Conservation (phyloP, 2,113 vertebrate genomes). For the Entomyzon cyanotis region DNA sequence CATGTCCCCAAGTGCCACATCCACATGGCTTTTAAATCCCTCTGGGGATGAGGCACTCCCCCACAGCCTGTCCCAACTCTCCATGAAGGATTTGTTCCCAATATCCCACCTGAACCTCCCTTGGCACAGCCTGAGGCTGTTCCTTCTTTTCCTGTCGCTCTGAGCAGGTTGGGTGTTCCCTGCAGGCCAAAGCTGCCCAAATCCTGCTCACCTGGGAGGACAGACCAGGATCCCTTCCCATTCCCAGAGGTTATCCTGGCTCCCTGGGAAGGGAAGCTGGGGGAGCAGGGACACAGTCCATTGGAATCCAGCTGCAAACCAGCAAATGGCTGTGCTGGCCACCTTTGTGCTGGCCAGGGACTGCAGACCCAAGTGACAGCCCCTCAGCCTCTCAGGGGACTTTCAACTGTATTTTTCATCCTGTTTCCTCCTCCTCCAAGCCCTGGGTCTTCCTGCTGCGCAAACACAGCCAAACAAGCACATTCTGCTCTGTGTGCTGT, state of each 20-base stretch:
- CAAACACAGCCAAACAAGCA: background rate
- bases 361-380: background rate
- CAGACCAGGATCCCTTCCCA: accelerated
- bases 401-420: background rate
- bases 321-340: too few relatives aligned
- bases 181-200: background rate
- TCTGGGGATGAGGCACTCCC: background rate
- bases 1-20: too few relatives aligned
- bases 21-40: background rate
- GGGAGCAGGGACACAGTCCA: background rate
- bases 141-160: background rate
- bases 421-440: background rate
- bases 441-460: background rate
- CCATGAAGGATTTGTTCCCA: background rate
- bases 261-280: accelerated
- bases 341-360: background rate
- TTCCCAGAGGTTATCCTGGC: background rate
- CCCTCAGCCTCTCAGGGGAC: background rate
- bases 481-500: background rate
- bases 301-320: background rate
- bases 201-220: background rate
- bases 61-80: background rate
- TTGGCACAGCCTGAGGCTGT: background rate
- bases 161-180: background rate
- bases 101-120: background rate